A percentile compares a stretch with the other conserved stretches of the same genome.
These are phyloP conservation scores for Anguilla pacifica DNA, from an alignment of 2,797 vertebrate species.

Conservation along the genomic window DNA sequence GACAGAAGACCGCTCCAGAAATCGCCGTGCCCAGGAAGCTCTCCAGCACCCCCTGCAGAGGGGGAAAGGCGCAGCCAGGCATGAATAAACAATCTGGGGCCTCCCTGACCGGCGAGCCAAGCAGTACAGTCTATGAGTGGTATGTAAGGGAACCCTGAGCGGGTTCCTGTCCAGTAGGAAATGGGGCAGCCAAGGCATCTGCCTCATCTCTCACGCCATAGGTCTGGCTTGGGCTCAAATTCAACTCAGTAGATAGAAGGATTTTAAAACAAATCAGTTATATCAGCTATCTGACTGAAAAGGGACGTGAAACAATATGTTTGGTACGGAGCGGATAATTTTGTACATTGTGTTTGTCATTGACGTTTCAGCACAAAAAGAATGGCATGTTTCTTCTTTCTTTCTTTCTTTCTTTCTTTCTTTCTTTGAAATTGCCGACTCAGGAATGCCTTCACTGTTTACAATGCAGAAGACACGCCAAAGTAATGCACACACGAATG, in stretches of 20 bases:
- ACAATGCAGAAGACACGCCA: not conserved
- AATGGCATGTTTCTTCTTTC: not conserved
- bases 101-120: not conserved
- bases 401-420: not conserved
- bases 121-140: not conserved
- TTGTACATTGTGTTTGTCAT: not conserved
- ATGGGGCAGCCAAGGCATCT: not conserved
- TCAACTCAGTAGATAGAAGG: not conserved
- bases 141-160: not conserved
- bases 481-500: not conserved
- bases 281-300: not conserved
- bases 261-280: not conserved
- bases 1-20: slow-evolving; percentile 86
- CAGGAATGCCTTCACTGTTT: not conserved
- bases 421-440: not conserved
- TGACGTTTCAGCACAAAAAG: not conserved
- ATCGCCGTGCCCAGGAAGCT: slow-evolving; percentile 96
- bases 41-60: slow-evolving; percentile 86
- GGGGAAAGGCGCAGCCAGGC: not conserved
- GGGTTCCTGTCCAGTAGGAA: not conserved
- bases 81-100: not conserved
- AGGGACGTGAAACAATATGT: not conserved
- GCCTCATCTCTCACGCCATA: not conserved
- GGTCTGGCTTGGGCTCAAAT: not conserved
- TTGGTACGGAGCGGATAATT: too few relatives aligned